A percentile compares a stretch with the other conserved stretches of the same genome.
Conservation (phyloP, 2,888 invertebrate species). For the Eledone cirrhosa region DNA sequence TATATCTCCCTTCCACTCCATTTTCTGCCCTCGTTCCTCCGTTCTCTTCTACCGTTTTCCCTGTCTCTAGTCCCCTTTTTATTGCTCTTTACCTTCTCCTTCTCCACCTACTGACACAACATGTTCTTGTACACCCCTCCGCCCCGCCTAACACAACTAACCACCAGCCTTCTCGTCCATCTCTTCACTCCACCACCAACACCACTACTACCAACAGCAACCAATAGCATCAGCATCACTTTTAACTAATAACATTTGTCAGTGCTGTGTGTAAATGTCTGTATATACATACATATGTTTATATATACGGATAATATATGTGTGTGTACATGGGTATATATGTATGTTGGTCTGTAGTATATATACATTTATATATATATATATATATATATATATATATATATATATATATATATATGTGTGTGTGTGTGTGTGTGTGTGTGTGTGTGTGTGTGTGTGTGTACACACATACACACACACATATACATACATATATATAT, state of each 20-base stretch:
- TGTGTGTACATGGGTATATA: too few species aligned
- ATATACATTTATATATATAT: neutral
- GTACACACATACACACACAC: neutral
- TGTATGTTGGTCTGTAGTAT: neutral
- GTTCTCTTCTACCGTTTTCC: neutral
- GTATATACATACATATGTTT: too few species aligned
- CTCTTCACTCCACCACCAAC: neutral
- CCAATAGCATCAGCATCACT: too few species aligned
- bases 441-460: neutral
- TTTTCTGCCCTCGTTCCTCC: too few species aligned
- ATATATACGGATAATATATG: too few species aligned
- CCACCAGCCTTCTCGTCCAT: too few species aligned
- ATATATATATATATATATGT: neutral
- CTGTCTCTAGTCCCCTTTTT: neutral
- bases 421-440: neutral
- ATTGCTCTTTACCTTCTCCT: neutral
- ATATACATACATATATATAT: neutral
- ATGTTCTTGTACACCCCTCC: neutral
- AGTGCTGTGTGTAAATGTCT: too few species aligned
- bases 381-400: constrained; percentile 16
- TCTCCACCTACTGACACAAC: neutral
- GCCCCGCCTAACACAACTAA: neutral
- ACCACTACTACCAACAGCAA: neutral
- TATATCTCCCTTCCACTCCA: neutral
- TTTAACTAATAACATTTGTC: too few species aligned